phyloP scores from a whole-genome alignment of 2,113 vertebrate genomes.

The Kobus ellipsiprymnus region DNA sequence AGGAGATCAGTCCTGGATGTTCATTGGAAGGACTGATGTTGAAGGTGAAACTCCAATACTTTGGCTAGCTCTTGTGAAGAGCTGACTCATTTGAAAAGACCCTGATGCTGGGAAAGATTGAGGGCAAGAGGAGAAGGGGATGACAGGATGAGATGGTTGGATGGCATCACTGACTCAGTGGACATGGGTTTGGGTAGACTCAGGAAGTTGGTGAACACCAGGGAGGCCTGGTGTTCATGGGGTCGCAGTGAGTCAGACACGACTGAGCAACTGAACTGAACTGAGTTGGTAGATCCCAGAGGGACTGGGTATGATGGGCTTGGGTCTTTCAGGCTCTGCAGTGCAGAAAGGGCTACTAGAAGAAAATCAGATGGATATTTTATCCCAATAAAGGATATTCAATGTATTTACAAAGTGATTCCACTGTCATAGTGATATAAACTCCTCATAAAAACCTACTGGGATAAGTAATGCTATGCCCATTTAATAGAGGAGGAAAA shows the following conservation, averaged over 20 bases:
- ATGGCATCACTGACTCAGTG: not conserved
- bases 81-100: not conserved
- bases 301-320: not conserved
- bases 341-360: not conserved
- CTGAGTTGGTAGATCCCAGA: not conserved
- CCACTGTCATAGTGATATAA: not conserved
- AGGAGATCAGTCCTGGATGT: not conserved
- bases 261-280: not conserved
- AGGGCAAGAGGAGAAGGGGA: not conserved
- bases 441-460: not conserved
- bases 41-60: not conserved
- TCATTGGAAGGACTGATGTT: not conserved
- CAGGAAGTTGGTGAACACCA: not conserved
- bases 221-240: not conserved
- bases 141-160: not conserved
- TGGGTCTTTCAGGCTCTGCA: not conserved
- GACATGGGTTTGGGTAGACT: not conserved
- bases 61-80: not conserved
- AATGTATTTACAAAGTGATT: not conserved
- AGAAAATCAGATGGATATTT: not conserved
- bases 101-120: not conserved
- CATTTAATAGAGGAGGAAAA: not conserved
- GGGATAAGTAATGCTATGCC: not conserved
- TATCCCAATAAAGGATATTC: not conserved
- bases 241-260: rapidly evolving